Evolutionary conservation across 2,888 invertebrate genomes (phyloP), one percentile per base, ranked within the genome.

Genomic region (Pristionchus maxplancki): DNA sequence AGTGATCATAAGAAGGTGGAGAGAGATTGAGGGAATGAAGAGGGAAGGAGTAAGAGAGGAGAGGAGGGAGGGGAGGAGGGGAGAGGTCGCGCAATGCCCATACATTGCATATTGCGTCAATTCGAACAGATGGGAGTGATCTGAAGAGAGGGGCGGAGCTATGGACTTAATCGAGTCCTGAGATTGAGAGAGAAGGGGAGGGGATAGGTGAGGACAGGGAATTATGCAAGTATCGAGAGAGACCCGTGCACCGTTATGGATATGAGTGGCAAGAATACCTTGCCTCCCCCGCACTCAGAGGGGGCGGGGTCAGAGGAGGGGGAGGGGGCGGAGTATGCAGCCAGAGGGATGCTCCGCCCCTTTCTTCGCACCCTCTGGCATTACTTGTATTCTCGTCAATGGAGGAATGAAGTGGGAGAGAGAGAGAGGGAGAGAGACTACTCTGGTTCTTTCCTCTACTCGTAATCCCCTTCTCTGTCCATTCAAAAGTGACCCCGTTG

Each of bases 401-500:
- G 71, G 24, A 9, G 40, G 40, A 24, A 31, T 58, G n/a, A 48
- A 78, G 44, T 78, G 74, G 74, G 53, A 53, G 44, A 28, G 62
- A 64, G n/a, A 20, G 71, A 24, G 20, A 37, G 71, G 37, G 34
- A 37, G 71, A 37, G 71, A 71, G 71, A 37, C 37, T 50, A 34
- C 31, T 53, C 82, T 44, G 17, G 17, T 58, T 53, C 20, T 24
- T n/a, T 40, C 11, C n/a, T 44, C 40, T 34, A 34, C 71, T 28
- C 71, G 71, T 34, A 28, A 28, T 31, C 71, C 20, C 44, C 24
- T n/a, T 74, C 74, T 74, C 34, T 48, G 50, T 53, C 82, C 82
- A 83, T 83, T 83, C 82, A 83, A 83, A 50, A 83, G 82, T 83
- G 82, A 83, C 82, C 82, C 82, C 82, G 82, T 83, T 83, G 81